These are phyloP conservation scores for Cercopithecus hamlyni DNA, from an alignment of 2,797 vertebrate genomes.

Conservation along the genomic window DNA sequence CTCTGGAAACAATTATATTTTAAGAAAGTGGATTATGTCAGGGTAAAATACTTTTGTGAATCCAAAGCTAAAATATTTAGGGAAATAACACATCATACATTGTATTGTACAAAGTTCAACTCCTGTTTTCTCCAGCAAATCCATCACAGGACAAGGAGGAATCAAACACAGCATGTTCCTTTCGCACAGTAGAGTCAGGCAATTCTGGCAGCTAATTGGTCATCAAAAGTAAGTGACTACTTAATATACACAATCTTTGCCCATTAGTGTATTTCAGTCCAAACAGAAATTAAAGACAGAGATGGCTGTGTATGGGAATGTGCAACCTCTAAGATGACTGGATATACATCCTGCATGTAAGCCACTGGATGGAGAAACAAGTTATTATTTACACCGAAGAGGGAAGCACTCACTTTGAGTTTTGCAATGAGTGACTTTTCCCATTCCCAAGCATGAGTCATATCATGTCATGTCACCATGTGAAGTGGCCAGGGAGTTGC, in stretches of 20 bases:
- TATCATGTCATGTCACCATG: not conserved
- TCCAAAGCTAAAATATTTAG: not conserved
- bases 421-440: not conserved
- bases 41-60: not conserved
- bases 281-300: not conserved
- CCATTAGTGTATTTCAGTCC: not conserved
- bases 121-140: not conserved
- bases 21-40: not conserved
- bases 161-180: not conserved
- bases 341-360: not conserved
- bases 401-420: not conserved
- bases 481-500: not conserved
- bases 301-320: not conserved
- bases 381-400: not conserved
- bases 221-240: not conserved
- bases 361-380: not conserved
- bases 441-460: conserved; percentile 32
- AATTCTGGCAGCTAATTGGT: not conserved
- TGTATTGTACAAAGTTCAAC: not conserved
- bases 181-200: not conserved
- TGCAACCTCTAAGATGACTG: not conserved
- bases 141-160: not conserved
- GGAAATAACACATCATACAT: not conserved
- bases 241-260: not conserved
- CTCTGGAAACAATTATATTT: not conserved